These are phyloP conservation scores for Patiria pectinifera DNA, from an alignment of 53 echinoderm and acorn worm genomes.

Conservation along the genomic window DNA sequence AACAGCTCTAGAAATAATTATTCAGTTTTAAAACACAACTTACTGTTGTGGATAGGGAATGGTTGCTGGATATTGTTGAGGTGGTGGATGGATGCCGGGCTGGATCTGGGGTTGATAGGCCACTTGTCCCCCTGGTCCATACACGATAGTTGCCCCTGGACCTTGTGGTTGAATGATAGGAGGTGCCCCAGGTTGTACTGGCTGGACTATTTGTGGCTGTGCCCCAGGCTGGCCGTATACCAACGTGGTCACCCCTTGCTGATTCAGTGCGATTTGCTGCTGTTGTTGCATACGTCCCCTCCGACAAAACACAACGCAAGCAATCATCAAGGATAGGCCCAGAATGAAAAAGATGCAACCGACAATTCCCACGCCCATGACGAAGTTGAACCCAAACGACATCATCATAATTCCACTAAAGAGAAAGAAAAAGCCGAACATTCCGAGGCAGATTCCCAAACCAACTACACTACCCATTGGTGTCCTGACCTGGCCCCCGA, in stretches of 20 bases:
- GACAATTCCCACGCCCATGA: neutral
- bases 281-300: constrained; percentile 6
- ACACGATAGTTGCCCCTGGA: constrained; percentile 23
- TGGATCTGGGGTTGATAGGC: constrained; percentile 19
- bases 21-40: neutral
- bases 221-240: neutral
- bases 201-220: neutral
- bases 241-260: neutral
- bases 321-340: neutral
- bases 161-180: constrained; percentile 15
- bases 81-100: neutral
- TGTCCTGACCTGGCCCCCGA: neutral
- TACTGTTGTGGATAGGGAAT: constrained; percentile 27
- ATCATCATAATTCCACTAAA: constrained; percentile 16
- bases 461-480: neutral
- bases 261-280: neutral
- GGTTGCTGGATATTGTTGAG: constrained; percentile 3
- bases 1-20: too few relatives aligned
- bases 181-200: neutral
- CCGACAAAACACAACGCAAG: neutral
- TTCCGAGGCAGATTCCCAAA: constrained; percentile 6
- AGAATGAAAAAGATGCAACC: constrained; percentile 6
- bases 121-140: constrained; percentile 3
- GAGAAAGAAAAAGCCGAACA: constrained; percentile 27
- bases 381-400: neutral